Base-by-base conservation (phyloP, 2,888 invertebrate species). In the Barypeithes pellucidus region DNA sequence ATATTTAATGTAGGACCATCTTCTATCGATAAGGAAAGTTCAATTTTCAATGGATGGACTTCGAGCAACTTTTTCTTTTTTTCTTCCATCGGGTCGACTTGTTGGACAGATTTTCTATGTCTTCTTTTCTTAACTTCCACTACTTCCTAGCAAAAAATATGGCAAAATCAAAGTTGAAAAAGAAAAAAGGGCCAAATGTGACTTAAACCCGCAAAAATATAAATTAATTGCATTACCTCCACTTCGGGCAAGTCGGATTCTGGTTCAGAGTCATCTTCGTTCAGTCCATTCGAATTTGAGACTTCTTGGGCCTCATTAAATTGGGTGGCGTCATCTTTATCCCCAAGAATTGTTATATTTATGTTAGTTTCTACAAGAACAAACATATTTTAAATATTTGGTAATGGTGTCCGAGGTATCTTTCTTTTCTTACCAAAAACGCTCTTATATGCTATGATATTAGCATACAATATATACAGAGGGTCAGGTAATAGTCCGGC, bases 381-480 rank as follows among this genome's bases (percentile, higher is more conserved):
- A n/a, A n/a, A n/a, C n/a, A n/a, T n/a, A n/a, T 24, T 24, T 24
- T 24, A 24, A 24, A 24, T 5, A 24, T 24, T 24, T 24, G 24
- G 24, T 24, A 24, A 24, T 24, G 24, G 2, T n/a, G n/a, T n/a
- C n/a, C n/a, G n/a, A n/a, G n/a, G n/a, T n/a, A n/a, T n/a, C n/a
- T n/a, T n/a, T n/a, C n/a, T n/a, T 50, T 77, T 85, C 77, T 85
- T 84, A 86, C 92, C 92, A 80, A 93, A 91, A 39, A 92, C 94
- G 86, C 95, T 93, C 79, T 91, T 91, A 84, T 94, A 96, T 8
- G 95, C 95, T 82, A 91, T 91, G 20, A 93, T 89, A 87, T 97
- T 95, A 66, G 95, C 93, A 86, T 94, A 97, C 4, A 97, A 89
- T 76, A 97, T 89, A 85, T 96, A 98, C 16, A 98, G 87, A 0